phyloP scores from a whole-genome alignment of 2,888 invertebrate species.

The Drosophila buzzatii region DNA sequence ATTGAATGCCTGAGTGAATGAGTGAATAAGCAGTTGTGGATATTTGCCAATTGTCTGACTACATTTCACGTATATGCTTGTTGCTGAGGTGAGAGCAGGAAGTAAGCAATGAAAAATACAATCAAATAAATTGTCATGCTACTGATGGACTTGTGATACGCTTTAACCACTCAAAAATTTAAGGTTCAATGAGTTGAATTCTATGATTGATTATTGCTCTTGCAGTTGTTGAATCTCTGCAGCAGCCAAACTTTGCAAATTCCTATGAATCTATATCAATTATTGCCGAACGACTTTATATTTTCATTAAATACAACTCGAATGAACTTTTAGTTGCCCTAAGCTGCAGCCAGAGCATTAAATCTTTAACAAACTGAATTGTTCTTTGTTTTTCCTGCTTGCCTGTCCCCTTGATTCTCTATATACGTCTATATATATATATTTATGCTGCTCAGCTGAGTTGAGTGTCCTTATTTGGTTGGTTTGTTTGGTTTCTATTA shows the following conservation, averaged over 20 bases:
- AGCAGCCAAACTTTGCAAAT: too few species aligned
- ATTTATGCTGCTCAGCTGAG: constrained; percentile 15
- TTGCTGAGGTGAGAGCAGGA: background rate
- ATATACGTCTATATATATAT: constrained; percentile 1
- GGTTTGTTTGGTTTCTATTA: constrained; percentile 65
- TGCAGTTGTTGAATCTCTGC: background rate
- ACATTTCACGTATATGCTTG: constrained; percentile 10
- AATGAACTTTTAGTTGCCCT: background rate
- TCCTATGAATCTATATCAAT: background rate
- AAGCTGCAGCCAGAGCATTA: background rate
- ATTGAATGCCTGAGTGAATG: constrained; percentile 31
- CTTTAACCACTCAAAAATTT: background rate
- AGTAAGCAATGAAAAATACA: background rate
- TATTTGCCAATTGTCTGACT: constrained; percentile 30
- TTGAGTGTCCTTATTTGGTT: constrained; percentile 47
- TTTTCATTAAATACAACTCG: background rate
- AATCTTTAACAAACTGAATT: background rate
- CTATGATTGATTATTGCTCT: background rate
- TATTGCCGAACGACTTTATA: background rate
- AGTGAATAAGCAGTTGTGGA: constrained; percentile 22
- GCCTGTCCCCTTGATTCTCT: background rate
- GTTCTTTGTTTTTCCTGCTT: background rate
- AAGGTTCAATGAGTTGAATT: too few species aligned
- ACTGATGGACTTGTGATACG: background rate
- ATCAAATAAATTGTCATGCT: background rate